phyloP scores from a whole-genome alignment of 2,888 invertebrate species.

The Drosophila mettleri region DNA sequence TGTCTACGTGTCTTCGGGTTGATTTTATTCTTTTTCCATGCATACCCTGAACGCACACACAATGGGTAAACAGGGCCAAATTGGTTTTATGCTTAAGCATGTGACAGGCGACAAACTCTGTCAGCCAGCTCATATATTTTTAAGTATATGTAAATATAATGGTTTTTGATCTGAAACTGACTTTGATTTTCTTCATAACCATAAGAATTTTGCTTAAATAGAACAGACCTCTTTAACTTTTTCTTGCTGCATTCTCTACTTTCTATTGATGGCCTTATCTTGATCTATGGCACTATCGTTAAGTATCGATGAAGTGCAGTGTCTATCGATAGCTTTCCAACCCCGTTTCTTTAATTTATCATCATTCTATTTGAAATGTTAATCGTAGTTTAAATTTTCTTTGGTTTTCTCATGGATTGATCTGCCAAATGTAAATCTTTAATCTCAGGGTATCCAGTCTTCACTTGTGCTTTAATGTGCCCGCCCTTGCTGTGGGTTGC shows the following conservation, averaged over 20 bases:
- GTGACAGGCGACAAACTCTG: not conserved
- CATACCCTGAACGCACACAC: constrained; percentile 9
- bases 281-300: no score
- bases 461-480: no score
- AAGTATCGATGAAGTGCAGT: no score
- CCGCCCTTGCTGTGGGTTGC: not conserved
- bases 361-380: no score
- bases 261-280: no score
- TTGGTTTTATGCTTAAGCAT: not conserved
- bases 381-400: not conserved
- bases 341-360: no score
- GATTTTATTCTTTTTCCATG: constrained; percentile 1
- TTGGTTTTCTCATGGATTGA: not conserved
- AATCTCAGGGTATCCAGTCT: not conserved
- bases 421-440: not conserved
- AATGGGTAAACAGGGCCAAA: constrained; percentile 3
- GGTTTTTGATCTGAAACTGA: not conserved
- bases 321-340: no score
- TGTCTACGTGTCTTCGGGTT: constrained; percentile 64
- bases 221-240: no score
- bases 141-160: not conserved
- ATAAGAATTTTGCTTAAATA: no score
- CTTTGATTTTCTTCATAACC: no score
- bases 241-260: no score
- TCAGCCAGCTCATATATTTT: no score